phyloP scores from a whole-genome alignment of 92 coral and sea anemone species.

The Montipora capitata region DNA sequence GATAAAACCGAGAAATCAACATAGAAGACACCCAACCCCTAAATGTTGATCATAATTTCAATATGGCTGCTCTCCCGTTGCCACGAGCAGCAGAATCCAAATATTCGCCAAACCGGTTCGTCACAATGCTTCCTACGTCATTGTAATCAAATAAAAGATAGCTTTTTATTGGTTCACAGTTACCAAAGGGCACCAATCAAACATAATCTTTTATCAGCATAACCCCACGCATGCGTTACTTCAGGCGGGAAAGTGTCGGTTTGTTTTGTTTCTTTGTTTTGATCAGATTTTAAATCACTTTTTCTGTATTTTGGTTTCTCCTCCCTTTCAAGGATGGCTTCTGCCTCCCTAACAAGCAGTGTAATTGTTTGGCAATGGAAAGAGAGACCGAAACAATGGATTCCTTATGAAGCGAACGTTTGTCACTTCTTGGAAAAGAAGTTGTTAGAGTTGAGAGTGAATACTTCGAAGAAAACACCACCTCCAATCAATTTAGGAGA shows the following conservation, averaged over 20 bases:
- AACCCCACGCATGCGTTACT: slow-evolving; percentile 3
- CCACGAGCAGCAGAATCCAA: slow-evolving; percentile 85
- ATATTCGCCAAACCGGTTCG: slow-evolving; percentile 74
- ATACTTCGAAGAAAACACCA: neutral
- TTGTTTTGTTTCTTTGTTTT: too few species aligned
- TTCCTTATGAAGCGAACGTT: slow-evolving; percentile 78
- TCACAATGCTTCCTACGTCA: slow-evolving; percentile 74
- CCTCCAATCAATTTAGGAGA: slow-evolving; percentile 70
- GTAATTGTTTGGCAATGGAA: slow-evolving; percentile 97
- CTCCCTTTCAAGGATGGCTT: slow-evolving; percentile 13
- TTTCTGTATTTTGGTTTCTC: neutral
- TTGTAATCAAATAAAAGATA: slow-evolving; percentile 10
- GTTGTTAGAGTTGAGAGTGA: neutral
- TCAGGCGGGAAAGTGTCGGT: slow-evolving; percentile 31
- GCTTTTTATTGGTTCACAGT: slow-evolving; percentile 32
- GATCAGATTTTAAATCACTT: too few species aligned
- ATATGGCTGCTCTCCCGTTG: slow-evolving; percentile 94
- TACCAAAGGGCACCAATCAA: neutral
- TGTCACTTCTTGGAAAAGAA: slow-evolving; percentile 67
- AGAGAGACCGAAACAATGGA: slow-evolving; percentile 65
- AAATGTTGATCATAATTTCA: slow-evolving; percentile 71
- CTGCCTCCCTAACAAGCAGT: slow-evolving; percentile 6
- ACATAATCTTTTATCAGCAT: neutral
- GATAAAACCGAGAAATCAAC: slow-evolving; percentile 26
- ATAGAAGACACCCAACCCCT: slow-evolving; percentile 23